These are phyloP conservation scores for Vannuccia rotundouncinata DNA, from an alignment of 2,888 invertebrate species.

Conservation along the genomic window DNA sequence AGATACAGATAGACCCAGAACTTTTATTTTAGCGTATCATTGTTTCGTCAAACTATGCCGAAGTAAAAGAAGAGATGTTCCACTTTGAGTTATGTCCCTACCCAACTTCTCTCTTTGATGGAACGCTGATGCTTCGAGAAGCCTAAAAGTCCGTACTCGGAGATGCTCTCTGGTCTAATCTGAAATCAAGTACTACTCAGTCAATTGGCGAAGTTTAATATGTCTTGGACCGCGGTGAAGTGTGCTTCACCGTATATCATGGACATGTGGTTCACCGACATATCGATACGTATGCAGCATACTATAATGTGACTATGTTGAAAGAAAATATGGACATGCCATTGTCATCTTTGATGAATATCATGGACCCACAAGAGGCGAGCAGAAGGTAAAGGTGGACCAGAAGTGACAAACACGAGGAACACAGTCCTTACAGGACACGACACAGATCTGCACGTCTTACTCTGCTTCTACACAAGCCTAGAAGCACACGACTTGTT, in stretches of 20 bases:
- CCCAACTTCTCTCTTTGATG: not conserved
- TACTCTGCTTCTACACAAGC: not conserved
- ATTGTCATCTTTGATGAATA: not conserved
- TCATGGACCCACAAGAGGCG: not conserved
- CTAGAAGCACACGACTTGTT: not conserved
- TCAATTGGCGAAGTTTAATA: not conserved
- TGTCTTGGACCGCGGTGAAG: not conserved
- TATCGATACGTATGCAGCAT: too few species aligned
- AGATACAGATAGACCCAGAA: not conserved
- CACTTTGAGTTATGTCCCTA: not conserved
- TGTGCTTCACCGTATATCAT: not conserved
- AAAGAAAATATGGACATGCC: not conserved
- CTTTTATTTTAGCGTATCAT: not conserved
- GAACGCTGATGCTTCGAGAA: not conserved
- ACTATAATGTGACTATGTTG: not conserved
- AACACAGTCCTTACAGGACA: not conserved
- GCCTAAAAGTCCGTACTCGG: not conserved
- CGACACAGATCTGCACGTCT: not conserved
- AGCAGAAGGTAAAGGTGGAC: too few species aligned
- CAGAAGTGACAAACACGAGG: not conserved
- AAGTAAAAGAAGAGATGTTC: not conserved
- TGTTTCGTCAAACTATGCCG: not conserved
- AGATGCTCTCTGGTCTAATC: not conserved
- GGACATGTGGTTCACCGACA: not conserved
- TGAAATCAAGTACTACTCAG: not conserved